A percentile compares a stretch with the other conserved stretches of the same genome.
Evolutionary conservation across 1,140 invertebrate species (phyloP).

Genomic region (Brachionus angularis): DNA sequence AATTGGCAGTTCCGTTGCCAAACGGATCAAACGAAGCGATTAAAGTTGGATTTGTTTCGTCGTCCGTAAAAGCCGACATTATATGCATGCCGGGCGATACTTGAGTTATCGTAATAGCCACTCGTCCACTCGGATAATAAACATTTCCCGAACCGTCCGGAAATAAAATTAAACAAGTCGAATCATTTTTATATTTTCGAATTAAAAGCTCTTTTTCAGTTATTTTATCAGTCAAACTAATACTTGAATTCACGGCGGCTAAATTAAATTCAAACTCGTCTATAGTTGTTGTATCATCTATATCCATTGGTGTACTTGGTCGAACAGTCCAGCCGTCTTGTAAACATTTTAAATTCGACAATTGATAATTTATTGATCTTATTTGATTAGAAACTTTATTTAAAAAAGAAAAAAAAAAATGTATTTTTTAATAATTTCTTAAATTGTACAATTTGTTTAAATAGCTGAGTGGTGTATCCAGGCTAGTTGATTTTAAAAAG

Average conservation of each 20-base stretch:
- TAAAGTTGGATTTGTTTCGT: neutral
- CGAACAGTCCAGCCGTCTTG: slow-evolving; percentile 57
- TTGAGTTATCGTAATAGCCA: slow-evolving; percentile 51
- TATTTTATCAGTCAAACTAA: slow-evolving; percentile 21
- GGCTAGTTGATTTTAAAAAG: too few species aligned
- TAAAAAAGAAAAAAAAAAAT: too few species aligned
- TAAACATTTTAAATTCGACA: slow-evolving; percentile 55
- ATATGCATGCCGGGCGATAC: slow-evolving; percentile 45
- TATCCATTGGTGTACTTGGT: slow-evolving; percentile 48
- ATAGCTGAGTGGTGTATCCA: too few species aligned
- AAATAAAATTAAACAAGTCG: slow-evolving; percentile 48
- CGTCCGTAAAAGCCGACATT: slow-evolving; percentile 9
- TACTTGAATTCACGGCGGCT: slow-evolving; percentile 4
- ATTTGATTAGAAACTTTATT: slow-evolving; percentile 48
- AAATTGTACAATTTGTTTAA: too few species aligned
- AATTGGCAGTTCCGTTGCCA: slow-evolving; percentile 51
- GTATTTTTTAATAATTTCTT: too few species aligned
- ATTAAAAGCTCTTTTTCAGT: slow-evolving; percentile 2
- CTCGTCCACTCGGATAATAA: slow-evolving; percentile 54
- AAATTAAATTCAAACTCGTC: slow-evolving; percentile 25
- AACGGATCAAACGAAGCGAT: slow-evolving; percentile 53
- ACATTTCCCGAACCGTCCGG: slow-evolving; percentile 57
- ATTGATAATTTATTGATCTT: slow-evolving; percentile 58
- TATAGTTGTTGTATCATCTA: neutral
- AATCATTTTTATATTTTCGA: slow-evolving; percentile 31